Evolutionary conservation across 1,140 invertebrate genomes (phyloP), one percentile per base, ranked within the genome.

Genomic region (Cyclina sinensis): DNA sequence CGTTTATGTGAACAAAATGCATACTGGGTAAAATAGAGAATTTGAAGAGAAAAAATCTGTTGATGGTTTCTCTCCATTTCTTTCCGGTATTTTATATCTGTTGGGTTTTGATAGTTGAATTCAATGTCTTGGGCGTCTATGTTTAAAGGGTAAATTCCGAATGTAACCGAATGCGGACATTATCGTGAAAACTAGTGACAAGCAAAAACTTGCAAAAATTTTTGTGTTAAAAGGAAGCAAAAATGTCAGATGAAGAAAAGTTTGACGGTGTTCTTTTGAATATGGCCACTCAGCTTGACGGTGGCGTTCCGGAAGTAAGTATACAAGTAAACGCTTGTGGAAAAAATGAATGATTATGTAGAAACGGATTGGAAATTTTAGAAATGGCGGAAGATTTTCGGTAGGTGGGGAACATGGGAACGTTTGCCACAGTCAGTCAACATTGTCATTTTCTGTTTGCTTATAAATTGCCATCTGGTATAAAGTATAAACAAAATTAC

Each of bases 111-210:
- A 43, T 43, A 43, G 65, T 70, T 27, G 21, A 74, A n/a, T 74
- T 21, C 37, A 74, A 35, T 32, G 18, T 74, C 21, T 74, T 74
- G 70, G 35, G 14, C 70, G 37, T 16, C n/a, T 21, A 35, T 32
- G 3, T 3, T 30, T 46, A 43, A 9, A 48, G 1, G 54, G 51
- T 62, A 43, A 62, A 81, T 39, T 39, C 16, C 32, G 18, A 27
- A 81, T 37, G 68, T 32, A 16, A 24, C 65, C 82, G 65, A 73
- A 70, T 54, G 11, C 16, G 18, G n/a, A 14, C 35, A 37, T 76
- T 76, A 51, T 68, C 85, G 73, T 78, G 85, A 87, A 87, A 87
- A 87, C 85, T 87, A 43, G 57, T 87, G 74, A 87, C 85, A 87
- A 87, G 85, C 80, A 76, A 54, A 16, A 48, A 80, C 85, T 87